A percentile compares a stretch with the other conserved stretches of the same genome.
Conservation (phyloP, 2,797 vertebrate species). For the Coccyzus lansbergi region DNA sequence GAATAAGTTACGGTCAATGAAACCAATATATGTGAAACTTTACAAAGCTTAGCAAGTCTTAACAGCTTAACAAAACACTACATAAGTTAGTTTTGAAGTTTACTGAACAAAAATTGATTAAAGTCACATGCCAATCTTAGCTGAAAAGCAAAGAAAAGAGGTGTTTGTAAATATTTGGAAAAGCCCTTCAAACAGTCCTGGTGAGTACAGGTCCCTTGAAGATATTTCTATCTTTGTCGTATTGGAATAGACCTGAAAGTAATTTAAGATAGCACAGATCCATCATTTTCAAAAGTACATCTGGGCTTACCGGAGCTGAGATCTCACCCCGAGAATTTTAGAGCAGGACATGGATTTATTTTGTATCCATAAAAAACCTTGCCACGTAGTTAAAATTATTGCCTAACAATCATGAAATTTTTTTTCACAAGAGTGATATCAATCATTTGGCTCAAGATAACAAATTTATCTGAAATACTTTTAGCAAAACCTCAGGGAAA, state of each 20-base stretch:
- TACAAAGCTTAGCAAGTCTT: conserved; percentile 28
- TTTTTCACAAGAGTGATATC: background rate
- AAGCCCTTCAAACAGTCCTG: conserved; percentile 23
- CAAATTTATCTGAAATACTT: background rate
- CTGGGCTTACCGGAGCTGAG: background rate
- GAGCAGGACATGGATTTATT: background rate
- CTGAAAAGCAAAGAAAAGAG: conserved; percentile 32
- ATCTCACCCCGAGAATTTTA: conserved; percentile 16
- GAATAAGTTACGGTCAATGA: conserved; percentile 12
- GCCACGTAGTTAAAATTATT: background rate
- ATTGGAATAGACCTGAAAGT: conserved; percentile 20
- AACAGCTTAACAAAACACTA: conserved; percentile 17
- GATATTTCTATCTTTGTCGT: conserved; percentile 3
- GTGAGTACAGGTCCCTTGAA: conserved; percentile 33
- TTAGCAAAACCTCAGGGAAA: background rate
- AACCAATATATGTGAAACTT: background rate
- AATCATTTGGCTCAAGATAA: background rate
- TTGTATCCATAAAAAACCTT: background rate
- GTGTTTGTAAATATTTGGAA: conserved; percentile 49
- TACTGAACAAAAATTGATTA: conserved; percentile 53
- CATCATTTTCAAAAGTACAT: conserved; percentile 12
- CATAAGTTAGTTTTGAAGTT: conserved; percentile 30
- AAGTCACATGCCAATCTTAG: conserved; percentile 16
- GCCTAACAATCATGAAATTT: background rate
- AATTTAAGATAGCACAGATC: conserved; percentile 32